Conservation (phyloP, 2,888 invertebrate species). For the Colletes collaris region DNA sequence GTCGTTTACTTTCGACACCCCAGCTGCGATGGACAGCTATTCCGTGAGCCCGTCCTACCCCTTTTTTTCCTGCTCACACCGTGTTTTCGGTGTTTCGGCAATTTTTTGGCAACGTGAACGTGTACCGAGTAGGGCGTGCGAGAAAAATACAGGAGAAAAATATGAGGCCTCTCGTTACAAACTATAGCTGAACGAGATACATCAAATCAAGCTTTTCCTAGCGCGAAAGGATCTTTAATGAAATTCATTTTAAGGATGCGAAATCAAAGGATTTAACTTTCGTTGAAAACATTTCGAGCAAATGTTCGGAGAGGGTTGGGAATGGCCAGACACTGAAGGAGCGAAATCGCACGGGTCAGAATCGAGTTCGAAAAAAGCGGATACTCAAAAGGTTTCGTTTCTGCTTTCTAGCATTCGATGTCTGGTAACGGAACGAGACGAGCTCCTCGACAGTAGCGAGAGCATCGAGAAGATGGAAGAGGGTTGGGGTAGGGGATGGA, state of each 20-base stretch:
- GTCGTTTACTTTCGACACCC: constrained; percentile 59
- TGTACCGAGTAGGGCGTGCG: background rate
- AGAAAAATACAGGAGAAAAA: background rate
- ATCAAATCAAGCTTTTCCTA: no score
- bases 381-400: constrained; percentile 24
- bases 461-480: background rate
- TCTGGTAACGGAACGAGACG: constrained; percentile 7
- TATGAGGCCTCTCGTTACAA: no score
- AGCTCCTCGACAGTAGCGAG: background rate
- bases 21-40: constrained; percentile 10
- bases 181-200: no score
- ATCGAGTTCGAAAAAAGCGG: constrained; percentile 10
- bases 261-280: no score
- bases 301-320: no score
- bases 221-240: no score
- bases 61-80: background rate
- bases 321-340: background rate
- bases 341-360: background rate
- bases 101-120: background rate
- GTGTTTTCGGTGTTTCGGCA: background rate
- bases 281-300: no score
- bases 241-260: no score
- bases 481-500: constrained; percentile 10
- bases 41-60: no score
- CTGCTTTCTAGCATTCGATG: background rate